phyloP scores from a whole-genome alignment of 2,797 vertebrate genomes.

The Tangara arthus region DNA sequence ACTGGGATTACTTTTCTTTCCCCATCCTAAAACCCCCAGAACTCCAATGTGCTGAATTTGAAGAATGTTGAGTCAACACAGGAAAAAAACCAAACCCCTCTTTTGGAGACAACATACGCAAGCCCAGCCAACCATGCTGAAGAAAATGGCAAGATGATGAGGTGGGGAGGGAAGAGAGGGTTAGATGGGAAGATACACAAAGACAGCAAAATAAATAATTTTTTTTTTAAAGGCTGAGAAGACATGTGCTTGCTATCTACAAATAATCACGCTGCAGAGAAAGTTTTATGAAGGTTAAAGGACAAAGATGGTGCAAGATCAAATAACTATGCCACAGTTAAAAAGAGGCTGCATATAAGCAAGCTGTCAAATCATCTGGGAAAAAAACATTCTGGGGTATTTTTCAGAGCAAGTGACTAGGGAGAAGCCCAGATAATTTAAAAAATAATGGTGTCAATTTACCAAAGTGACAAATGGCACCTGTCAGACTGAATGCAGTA shows the following conservation, averaged over 20 bases:
- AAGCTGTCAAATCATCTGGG: neutral
- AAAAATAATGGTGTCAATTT: neutral
- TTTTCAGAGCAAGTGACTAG: neutral
- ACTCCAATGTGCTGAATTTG: neutral
- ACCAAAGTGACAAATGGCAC: neutral
- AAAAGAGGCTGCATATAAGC: neutral
- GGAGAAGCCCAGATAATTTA: neutral
- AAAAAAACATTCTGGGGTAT: neutral
- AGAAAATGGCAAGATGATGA: neutral
- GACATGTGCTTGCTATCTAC: neutral
- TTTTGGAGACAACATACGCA: neutral
- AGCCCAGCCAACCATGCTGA: neutral
- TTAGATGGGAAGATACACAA: neutral
- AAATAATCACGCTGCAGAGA: neutral
- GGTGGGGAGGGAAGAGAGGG: neutral
- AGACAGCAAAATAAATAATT: neutral
- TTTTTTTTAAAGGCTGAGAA: neutral
- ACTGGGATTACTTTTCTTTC: neutral
- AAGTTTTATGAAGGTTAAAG: neutral
- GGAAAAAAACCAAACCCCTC: rapidly evolving
- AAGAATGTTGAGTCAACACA: neutral
- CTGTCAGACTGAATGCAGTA: neutral
- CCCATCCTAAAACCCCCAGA: neutral
- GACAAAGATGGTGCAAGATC: neutral
- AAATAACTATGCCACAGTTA: neutral